Percentiles rank a stretch among this genome's conserved stretches.
Conservation (phyloP, 2,113 vertebrate genomes). For the Planiliza haematocheilus region DNA sequence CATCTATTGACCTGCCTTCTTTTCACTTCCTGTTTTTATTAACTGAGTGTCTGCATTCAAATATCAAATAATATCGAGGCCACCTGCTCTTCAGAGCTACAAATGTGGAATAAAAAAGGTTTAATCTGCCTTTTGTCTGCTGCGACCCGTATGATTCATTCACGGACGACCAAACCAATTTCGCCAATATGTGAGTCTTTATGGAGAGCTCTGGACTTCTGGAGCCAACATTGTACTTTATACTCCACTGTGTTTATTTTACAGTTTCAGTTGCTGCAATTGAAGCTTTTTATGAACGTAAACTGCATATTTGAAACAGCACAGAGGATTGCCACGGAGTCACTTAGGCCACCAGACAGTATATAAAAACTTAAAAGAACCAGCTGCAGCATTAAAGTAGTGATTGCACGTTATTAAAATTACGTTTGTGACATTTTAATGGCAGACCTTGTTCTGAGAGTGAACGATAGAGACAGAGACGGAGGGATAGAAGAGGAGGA, state of each 20-base stretch:
- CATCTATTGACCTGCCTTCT: too few species aligned
- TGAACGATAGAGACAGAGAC: slow-evolving; percentile 45
- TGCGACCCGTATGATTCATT: background rate
- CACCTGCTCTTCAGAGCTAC: too few species aligned
- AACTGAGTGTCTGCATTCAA: background rate
- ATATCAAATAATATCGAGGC: too few species aligned
- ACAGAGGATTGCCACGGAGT: too few species aligned
- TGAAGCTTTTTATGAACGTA: background rate
- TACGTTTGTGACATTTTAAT: too few species aligned
- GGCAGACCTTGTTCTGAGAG: slow-evolving; percentile 28
- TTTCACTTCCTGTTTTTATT: background rate
- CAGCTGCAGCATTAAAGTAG: background rate
- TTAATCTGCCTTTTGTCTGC: too few species aligned
- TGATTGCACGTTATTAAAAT: too few species aligned
- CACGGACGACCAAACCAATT: background rate
- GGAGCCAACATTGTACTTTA: background rate
- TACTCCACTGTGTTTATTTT: background rate
- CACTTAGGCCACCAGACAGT: background rate
- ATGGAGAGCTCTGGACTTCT: background rate
- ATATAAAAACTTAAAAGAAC: background rate
- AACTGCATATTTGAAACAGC: background rate
- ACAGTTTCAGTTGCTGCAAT: background rate
- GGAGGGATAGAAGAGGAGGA: slow-evolving; percentile 14
- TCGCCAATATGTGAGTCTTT: background rate
- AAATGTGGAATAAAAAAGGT: background rate